phyloP scores from a whole-genome alignment of 2,888 invertebrate genomes.

The Sesia apiformis region DNA sequence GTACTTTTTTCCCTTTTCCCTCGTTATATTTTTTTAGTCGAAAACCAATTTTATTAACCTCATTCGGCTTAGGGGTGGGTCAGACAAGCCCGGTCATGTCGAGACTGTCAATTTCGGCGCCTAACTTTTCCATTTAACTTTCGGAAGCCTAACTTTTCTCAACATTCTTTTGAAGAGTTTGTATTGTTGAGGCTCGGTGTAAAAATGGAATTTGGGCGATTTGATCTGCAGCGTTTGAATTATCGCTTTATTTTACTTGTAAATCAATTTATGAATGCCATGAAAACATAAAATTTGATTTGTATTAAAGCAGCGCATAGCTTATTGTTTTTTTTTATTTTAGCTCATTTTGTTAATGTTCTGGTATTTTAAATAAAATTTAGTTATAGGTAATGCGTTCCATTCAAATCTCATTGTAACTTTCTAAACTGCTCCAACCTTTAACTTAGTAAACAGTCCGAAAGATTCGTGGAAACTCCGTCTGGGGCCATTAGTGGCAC shows the following conservation, averaged over 20 bases:
- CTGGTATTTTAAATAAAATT: too few species aligned
- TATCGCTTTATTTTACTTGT: background rate
- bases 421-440: background rate
- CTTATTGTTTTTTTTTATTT: too few species aligned
- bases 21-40: slow-evolving; percentile 2
- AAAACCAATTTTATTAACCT: slow-evolving; percentile 37
- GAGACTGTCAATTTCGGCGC: slow-evolving; percentile 59
- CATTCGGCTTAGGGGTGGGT: slow-evolving; percentile 23
- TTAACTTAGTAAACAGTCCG: slow-evolving; percentile 6
- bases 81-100: slow-evolving; percentile 29
- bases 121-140: slow-evolving; percentile 71
- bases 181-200: slow-evolving; percentile 29
- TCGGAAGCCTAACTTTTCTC: slow-evolving; percentile 43
- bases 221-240: background rate
- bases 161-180: slow-evolving; percentile 50
- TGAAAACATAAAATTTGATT: too few species aligned
- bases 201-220: slow-evolving; percentile 33
- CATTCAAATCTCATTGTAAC: too few species aligned
- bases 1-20: background rate
- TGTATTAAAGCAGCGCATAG: too few species aligned
- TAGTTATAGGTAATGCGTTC: too few species aligned
- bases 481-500: slow-evolving; percentile 17
- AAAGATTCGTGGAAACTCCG: slow-evolving; percentile 7
- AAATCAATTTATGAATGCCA: background rate
- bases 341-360: too few species aligned